Evolutionary conservation across 1,140 invertebrate genomes (phyloP).

Genomic region (Pemphigus obesinymphae): DNA sequence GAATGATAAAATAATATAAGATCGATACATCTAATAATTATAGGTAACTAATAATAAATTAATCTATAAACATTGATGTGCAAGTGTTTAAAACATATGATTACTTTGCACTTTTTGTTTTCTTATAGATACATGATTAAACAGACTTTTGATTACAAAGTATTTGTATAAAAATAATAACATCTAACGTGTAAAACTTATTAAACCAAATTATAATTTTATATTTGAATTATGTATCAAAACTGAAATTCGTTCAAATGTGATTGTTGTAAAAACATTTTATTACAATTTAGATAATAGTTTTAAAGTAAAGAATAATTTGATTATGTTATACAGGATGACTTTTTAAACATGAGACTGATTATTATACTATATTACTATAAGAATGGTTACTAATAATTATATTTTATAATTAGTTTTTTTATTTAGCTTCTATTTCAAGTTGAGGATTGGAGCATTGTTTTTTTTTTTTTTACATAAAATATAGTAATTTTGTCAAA

Average conservation of each 20-base stretch:
- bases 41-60: not conserved
- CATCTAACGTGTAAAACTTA: not conserved
- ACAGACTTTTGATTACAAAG: constrained; percentile 20
- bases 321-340: not conserved
- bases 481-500: too few relatives aligned
- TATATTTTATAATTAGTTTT: not conserved
- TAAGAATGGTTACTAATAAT: not conserved
- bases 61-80: not conserved
- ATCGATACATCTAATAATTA: not conserved
- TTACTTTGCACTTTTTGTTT: not conserved
- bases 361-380: too few relatives aligned
- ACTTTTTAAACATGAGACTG: not conserved
- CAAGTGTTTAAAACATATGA: not conserved
- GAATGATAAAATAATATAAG: constrained; percentile 1
- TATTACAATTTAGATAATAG: not conserved
- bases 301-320: not conserved
- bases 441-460: too few relatives aligned
- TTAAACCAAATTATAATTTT: not conserved
- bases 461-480: too few relatives aligned
- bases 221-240: not conserved
- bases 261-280: not conserved
- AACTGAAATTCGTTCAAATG: not conserved
- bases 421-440: too few relatives aligned
- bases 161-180: constrained; percentile 11
- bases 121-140: not conserved